Conservation (phyloP, 2,113 vertebrate genomes). For the Silurus glanis region DNA sequence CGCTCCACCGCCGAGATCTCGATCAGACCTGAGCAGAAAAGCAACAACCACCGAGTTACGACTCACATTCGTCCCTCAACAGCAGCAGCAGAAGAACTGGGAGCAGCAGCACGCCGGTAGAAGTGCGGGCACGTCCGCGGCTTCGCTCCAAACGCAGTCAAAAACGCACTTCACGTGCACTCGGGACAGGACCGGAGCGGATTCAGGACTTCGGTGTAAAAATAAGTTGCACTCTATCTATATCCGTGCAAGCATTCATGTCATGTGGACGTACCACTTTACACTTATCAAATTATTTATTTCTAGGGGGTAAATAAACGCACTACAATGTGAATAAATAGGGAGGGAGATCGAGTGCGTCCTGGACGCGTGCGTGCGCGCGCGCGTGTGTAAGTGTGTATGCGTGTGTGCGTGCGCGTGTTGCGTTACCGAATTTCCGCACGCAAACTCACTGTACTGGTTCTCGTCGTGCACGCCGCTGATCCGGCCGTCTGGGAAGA, state of each 20-base stretch:
- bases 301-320: constrained; percentile 53
- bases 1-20: constrained; percentile 94
- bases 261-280: constrained; percentile 60
- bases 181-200: not conserved
- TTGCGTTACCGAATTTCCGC: constrained; percentile 50
- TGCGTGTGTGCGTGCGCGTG: not conserved
- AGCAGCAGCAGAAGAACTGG: constrained; percentile 28
- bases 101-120: constrained; percentile 36
- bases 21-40: constrained; percentile 79
- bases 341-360: not conserved
- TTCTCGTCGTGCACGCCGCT: constrained; percentile 90
- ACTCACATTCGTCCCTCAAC: constrained; percentile 9
- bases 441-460: constrained; percentile 94
- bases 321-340: not conserved
- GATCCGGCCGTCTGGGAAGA: constrained; percentile 90
- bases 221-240: constrained; percentile 68
- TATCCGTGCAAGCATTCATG: constrained; percentile 73
- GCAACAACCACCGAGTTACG: not conserved
- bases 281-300: constrained; percentile 62
- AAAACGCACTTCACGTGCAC: constrained; percentile 2
- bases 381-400: not conserved
- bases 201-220: constrained; percentile 69
- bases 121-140: not conserved
- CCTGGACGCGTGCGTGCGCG: not conserved
- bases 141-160: not conserved